Evolutionary conservation across 1,140 invertebrate species (phyloP).

Genomic region (Lucilia cuprina): DNA sequence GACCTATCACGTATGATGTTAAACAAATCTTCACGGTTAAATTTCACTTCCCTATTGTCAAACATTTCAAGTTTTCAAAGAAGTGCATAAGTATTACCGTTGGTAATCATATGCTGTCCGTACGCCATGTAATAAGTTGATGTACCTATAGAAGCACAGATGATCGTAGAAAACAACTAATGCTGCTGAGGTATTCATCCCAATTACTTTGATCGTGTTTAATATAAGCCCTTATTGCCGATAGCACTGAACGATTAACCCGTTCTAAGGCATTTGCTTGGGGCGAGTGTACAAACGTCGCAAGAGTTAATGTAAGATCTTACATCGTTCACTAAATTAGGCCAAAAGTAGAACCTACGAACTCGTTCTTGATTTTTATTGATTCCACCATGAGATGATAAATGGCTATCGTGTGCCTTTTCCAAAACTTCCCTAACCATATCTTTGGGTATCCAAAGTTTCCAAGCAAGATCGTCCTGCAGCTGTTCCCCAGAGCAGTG

Average conservation of each 20-base stretch:
- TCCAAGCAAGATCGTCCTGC: neutral
- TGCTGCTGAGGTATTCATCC: too few species aligned
- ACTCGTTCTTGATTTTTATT: constrained; percentile 14
- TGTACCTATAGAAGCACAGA: too few species aligned
- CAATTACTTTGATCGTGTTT: too few species aligned
- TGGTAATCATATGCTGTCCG: too few species aligned
- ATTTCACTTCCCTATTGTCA: neutral
- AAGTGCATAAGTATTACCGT: too few species aligned
- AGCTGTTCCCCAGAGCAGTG: neutral
- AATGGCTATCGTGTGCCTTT: neutral
- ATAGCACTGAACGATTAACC: too few species aligned
- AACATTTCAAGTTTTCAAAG: neutral
- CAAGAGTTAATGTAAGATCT: neutral
- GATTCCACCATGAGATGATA: constrained; percentile 13
- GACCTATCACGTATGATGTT: neutral
- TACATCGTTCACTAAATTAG: neutral
- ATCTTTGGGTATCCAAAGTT: neutral
- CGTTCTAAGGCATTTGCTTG: neutral
- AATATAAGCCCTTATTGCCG: too few species aligned
- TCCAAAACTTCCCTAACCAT: neutral
- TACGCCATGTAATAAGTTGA: too few species aligned
- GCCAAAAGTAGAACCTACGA: too few species aligned
- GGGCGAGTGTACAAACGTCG: neutral
- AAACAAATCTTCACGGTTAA: neutral
- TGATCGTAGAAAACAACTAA: too few species aligned